Evolutionary conservation across 2,113 vertebrate species (phyloP), one percentile per base, ranked within the genome.

Genomic region (Strix uralensis): DNA sequence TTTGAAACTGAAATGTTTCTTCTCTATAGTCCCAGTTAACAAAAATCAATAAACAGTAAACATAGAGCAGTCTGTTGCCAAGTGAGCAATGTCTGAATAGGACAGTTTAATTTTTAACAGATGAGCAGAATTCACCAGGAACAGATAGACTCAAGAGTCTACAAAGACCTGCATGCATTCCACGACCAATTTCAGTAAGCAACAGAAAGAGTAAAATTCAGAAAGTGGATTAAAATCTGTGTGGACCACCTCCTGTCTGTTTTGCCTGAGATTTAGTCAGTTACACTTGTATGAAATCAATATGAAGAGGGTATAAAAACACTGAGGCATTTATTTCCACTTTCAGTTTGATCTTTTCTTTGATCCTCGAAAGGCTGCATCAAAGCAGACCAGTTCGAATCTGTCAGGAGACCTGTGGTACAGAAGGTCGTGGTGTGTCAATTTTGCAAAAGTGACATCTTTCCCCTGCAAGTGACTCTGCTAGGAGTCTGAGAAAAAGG

Each of bases 11-110:
- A 94, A 96, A 97, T 94, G 69, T 70, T 96, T 46, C 94, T 96
- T 94, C 94, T 95, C 84, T 88, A 26, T 67, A 93, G 88, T 92
- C 92, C 94, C 73, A 85, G 96, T 95, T 96, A 97, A 94, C 90
- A 97, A 94, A 93, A 96, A 97, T 97, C 97, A 90, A 98, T 97
- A 97, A 96, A 97, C 54, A 95, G 90, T 97, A 97, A 97, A 97
- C 94, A 97, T 9, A 81, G 86, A 95, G 94, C 78, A 74, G 70
- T 96, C 81, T 92, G 82, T 83, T 95, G 96, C 94, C 94, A 95
- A 97, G 93, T 90, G 93, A 97, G 91, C 62, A 85, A 71, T 82
- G 79, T 77, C 84, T 89, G 96, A 95, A 67, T 67, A 94, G 88
- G 88, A 81, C 63, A 94, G 57, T 96, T 95, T 92, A 88, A 91